These are phyloP conservation scores for Osmoderma eremita DNA, from an alignment of 2,888 invertebrate species.

Conservation along the genomic window DNA sequence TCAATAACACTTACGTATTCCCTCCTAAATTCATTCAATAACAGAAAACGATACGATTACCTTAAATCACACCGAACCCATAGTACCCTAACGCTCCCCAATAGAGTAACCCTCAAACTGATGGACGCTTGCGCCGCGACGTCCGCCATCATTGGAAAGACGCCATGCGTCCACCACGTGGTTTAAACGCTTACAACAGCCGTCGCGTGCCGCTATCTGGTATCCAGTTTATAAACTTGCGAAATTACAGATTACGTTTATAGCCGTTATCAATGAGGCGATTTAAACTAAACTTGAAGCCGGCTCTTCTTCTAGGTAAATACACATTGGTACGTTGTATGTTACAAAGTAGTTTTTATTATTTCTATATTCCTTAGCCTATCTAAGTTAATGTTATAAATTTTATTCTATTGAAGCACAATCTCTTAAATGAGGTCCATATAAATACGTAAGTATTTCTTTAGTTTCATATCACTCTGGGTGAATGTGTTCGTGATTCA, in stretches of 20 bases:
- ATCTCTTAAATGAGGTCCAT: too few species aligned
- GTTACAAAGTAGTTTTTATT: too few species aligned
- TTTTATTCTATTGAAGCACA: too few species aligned
- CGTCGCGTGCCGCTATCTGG: constrained; percentile 49
- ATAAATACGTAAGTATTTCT: too few species aligned
- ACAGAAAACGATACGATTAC: not conserved
- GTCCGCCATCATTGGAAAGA: constrained; percentile 51
- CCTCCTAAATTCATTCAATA: not conserved
- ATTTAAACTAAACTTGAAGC: not conserved
- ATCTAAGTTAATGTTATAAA: too few species aligned
- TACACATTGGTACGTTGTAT: too few species aligned
- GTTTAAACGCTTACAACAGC: constrained; percentile 36
- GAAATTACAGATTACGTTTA: constrained; percentile 25
- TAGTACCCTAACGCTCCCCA: constrained; percentile 41
- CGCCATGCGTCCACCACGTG: constrained; percentile 53
- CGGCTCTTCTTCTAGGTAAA: not conserved
- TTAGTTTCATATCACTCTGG: too few species aligned
- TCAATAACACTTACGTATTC: not conserved
- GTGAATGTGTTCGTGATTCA: too few species aligned
- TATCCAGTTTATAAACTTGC: constrained; percentile 46
- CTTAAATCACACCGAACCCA: constrained; percentile 28
- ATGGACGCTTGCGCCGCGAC: constrained; percentile 52
- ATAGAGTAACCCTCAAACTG: constrained; percentile 29
- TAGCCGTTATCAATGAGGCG: not conserved
- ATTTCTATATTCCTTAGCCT: too few species aligned